Conservation (phyloP, 2,797 vertebrate genomes). For the Eulemur coronatus region DNA sequence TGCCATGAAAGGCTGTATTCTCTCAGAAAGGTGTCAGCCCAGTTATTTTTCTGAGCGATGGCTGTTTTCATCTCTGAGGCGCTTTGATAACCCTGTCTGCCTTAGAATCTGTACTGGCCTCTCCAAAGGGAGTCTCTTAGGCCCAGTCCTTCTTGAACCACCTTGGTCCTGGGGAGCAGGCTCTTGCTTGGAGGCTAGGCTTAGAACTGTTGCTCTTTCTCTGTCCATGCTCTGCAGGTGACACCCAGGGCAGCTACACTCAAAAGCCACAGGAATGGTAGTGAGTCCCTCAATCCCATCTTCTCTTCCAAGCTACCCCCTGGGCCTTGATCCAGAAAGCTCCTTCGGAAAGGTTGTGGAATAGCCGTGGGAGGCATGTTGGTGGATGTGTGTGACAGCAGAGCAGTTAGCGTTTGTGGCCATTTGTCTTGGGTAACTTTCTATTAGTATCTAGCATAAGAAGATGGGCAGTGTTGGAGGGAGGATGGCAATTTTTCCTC, state of each 20-base stretch:
- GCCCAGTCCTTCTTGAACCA: background rate
- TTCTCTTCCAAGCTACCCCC: background rate
- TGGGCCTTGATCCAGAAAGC: conserved; percentile 35
- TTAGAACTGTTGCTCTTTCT: background rate
- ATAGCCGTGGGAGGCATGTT: background rate
- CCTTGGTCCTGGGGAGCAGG: background rate
- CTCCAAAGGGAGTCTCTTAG: background rate
- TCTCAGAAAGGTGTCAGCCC: background rate
- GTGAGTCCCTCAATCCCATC: background rate
- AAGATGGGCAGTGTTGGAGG: background rate
- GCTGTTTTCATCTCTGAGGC: background rate
- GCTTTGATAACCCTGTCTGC: background rate
- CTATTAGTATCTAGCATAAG: background rate
- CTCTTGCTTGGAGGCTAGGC: background rate
- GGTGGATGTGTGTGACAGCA: background rate
- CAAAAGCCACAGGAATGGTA: background rate
- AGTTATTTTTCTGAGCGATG: background rate
- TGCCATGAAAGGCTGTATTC: background rate
- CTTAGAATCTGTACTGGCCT: background rate
- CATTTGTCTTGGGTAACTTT: background rate
- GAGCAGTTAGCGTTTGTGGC: background rate
- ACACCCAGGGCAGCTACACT: background rate
- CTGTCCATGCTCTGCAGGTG: background rate
- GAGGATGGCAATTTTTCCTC: background rate
- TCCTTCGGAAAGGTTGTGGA: background rate